phyloP scores from a whole-genome alignment of 2,797 vertebrate genomes.

The Aplochiton taeniatus region DNA sequence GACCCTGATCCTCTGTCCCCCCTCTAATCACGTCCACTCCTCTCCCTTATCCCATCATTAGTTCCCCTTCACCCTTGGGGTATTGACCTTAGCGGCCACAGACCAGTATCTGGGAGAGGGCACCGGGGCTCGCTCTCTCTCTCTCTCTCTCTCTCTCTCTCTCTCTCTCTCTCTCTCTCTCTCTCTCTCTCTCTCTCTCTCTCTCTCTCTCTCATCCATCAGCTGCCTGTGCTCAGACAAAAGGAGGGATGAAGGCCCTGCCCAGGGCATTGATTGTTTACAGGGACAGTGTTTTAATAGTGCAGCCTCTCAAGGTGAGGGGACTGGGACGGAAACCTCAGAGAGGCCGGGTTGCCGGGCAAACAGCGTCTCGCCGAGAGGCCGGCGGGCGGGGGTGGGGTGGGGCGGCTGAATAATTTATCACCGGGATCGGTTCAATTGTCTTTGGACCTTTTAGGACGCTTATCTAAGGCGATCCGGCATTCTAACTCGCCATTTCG shows the following conservation, averaged over 20 bases:
- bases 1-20: conserved; percentile 50
- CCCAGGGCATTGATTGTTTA: conserved; percentile 58
- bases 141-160: no score
- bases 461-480: neutral
- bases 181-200: no score
- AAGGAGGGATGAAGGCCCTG: conserved; percentile 34
- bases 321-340: conserved; percentile 40
- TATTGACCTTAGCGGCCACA: conserved; percentile 45
- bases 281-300: conserved; percentile 39
- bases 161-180: no score
- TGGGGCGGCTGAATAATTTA: neutral
- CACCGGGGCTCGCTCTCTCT: conserved; percentile 40
- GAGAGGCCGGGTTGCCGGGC: conserved; percentile 12
- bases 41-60: neutral
- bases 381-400: no score
- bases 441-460: neutral
- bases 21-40: neutral
- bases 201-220: conserved; percentile 64
- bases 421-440: neutral
- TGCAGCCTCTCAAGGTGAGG: conserved; percentile 58
- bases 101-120: conserved; percentile 49
- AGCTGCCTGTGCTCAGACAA: conserved; percentile 62
- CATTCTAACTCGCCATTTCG: no score
- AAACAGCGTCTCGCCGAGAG: neutral
- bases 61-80: conserved; percentile 40